Conservation (phyloP, 2,797 vertebrate species). For the Poeciliopsis paucimaculata region DNA sequence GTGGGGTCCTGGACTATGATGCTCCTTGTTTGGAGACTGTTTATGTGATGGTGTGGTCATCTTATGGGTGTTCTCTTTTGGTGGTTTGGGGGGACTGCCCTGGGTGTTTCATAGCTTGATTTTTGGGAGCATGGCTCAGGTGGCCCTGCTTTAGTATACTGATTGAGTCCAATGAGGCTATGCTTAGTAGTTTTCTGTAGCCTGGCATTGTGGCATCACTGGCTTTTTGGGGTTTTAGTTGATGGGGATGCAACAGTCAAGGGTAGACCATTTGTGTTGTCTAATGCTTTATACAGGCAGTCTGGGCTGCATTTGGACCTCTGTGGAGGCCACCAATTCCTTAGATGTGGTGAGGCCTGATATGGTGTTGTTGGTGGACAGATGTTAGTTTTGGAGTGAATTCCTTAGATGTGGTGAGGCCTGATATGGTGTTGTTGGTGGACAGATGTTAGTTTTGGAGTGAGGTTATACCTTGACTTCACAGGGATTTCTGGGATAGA, state of each 20-base stretch:
- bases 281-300: neutral
- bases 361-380: neutral
- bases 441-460: neutral
- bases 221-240: neutral
- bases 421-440: neutral
- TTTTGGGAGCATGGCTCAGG: neutral
- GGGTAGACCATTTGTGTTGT: neutral
- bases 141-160: neutral
- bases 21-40: neutral
- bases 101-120: neutral
- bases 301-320: neutral
- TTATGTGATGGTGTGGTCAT: neutral
- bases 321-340: neutral
- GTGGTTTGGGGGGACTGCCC: neutral
- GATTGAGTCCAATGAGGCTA: neutral
- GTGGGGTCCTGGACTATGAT: neutral
- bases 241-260: neutral
- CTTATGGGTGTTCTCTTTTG: neutral
- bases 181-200: neutral
- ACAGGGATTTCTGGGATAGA: neutral
- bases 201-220: neutral
- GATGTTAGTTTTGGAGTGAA: neutral
- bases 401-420: neutral
- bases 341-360: neutral
- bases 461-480: neutral